These are phyloP conservation scores for Nesidiocoris tenuis DNA, from an alignment of 2,888 invertebrate species.

Conservation along the genomic window DNA sequence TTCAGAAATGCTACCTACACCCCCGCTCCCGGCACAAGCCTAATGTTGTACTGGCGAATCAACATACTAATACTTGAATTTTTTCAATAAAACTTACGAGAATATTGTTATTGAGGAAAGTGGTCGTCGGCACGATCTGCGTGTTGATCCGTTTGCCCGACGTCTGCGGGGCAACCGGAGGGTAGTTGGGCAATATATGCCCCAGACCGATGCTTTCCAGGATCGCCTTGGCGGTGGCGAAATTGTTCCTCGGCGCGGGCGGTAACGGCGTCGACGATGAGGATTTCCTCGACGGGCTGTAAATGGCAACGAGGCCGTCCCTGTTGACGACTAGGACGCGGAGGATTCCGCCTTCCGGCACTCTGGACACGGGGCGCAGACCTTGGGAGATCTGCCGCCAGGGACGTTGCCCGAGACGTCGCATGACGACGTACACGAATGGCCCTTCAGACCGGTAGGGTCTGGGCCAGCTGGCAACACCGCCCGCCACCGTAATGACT, in stretches of 20 bases:
- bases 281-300: constrained; percentile 60
- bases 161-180: constrained; percentile 56
- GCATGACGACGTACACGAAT: constrained; percentile 69
- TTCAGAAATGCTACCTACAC: not conserved
- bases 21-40: too few species aligned
- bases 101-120: constrained; percentile 39
- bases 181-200: constrained; percentile 42
- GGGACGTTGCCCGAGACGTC: constrained; percentile 55
- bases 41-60: too few species aligned
- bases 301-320: constrained; percentile 69
- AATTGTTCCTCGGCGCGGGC: constrained; percentile 26
- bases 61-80: too few species aligned
- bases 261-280: constrained; percentile 43
- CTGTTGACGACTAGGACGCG: constrained; percentile 69
- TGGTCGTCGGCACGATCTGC: constrained; percentile 57
- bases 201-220: constrained; percentile 53
- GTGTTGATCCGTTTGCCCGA: constrained; percentile 58
- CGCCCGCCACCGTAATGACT: constrained; percentile 64
- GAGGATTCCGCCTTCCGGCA: constrained; percentile 63
- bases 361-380: constrained; percentile 63
- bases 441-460: constrained; percentile 56
- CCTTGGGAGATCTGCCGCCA: constrained; percentile 59
- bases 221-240: constrained; percentile 55
- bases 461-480: constrained; percentile 67
- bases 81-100: constrained; percentile 37